These are phyloP conservation scores for Erannis defoliaria DNA, from an alignment of 2,888 invertebrate species.

Conservation along the genomic window DNA sequence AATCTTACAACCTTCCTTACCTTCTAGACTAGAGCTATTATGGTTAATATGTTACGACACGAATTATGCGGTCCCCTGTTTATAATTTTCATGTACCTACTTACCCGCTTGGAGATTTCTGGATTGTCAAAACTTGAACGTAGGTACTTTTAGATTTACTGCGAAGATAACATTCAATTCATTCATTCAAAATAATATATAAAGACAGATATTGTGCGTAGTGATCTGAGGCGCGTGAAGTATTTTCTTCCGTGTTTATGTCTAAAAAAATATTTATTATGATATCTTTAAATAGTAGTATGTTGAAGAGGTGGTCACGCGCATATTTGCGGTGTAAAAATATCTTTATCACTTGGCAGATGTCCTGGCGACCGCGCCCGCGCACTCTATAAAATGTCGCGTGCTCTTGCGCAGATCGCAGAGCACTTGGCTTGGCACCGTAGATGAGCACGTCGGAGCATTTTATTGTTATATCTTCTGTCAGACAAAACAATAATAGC, in stretches of 20 bases:
- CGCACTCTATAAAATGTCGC: slow-evolving; percentile 66
- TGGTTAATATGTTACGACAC: too few species aligned
- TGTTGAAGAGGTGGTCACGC: slow-evolving; percentile 79
- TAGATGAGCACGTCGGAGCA: slow-evolving; percentile 4
- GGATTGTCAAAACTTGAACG: not conserved
- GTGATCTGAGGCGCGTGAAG: not conserved
- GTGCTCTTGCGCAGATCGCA: slow-evolving; percentile 52
- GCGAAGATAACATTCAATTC: not conserved
- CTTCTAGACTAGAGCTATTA: too few species aligned
- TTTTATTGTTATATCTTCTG: not conserved
- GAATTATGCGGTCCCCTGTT: too few species aligned
- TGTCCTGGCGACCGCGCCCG: slow-evolving; percentile 63
- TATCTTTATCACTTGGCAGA: slow-evolving; percentile 83
- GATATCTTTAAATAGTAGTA: slow-evolving; percentile 67
- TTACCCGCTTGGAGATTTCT: not conserved
- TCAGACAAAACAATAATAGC: not conserved
- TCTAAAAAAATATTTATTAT: slow-evolving; percentile 64
- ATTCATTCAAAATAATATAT: not conserved
- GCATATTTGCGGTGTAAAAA: slow-evolving; percentile 75
- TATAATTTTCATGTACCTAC: too few species aligned
- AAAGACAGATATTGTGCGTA: slow-evolving; percentile 1
- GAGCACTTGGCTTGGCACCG: slow-evolving; percentile 23
- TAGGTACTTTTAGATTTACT: not conserved
- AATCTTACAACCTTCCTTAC: too few species aligned
- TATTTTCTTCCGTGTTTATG: slow-evolving; percentile 61